These are phyloP conservation scores for Ctenosaura bakeri DNA, from an alignment of 2,797 vertebrate species.

Conservation along the genomic window DNA sequence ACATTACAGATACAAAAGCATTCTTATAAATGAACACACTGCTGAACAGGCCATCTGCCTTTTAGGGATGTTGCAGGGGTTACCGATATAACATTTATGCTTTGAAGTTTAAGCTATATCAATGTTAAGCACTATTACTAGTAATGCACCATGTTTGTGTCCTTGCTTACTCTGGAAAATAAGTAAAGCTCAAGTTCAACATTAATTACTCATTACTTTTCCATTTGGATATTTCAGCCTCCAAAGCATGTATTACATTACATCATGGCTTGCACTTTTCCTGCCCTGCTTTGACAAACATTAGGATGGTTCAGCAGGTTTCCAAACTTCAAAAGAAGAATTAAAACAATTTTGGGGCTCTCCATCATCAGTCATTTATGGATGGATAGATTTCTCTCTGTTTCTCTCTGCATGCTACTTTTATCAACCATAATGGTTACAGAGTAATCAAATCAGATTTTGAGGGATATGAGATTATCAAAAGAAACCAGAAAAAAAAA, in stretches of 20 bases:
- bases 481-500: not conserved
- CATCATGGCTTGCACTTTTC: not conserved
- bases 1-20: not conserved
- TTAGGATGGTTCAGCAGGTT: not conserved
- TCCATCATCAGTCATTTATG: not conserved
- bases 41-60: not conserved
- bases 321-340: not conserved
- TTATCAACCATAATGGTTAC: not conserved
- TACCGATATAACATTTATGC: not conserved
- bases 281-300: not conserved
- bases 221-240: not conserved
- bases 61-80: not conserved
- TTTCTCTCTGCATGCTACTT: too few relatives aligned
- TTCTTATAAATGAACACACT: not conserved
- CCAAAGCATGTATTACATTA: not conserved
- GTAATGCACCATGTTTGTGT: not conserved
- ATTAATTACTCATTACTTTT: not conserved
- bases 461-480: not conserved
- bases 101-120: not conserved
- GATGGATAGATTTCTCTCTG: too few relatives aligned
- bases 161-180: not conserved
- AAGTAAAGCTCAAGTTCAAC: not conserved
- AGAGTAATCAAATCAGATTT: not conserved
- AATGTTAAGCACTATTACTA: not conserved
- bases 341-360: not conserved